Evolutionary conservation across 2,113 vertebrate species (phyloP).

Genomic region (Actenoides lindsayi): DNA sequence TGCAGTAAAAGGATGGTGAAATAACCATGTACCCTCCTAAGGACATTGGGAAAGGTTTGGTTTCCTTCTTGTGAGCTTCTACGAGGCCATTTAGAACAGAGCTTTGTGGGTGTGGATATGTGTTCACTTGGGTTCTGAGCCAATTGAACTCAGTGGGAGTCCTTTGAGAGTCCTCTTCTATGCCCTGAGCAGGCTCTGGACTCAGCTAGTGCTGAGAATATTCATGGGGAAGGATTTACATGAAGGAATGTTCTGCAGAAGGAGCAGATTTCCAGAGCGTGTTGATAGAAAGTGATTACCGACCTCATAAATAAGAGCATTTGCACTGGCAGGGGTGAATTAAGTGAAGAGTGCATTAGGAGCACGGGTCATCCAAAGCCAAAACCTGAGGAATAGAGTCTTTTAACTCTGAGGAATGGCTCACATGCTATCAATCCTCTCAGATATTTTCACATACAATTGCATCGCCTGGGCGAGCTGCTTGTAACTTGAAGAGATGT

Average conservation of each 20-base stretch:
- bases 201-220: background rate
- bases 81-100: background rate
- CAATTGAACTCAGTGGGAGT: constrained; percentile 17
- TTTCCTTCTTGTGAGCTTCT: background rate
- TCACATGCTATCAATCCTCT: background rate
- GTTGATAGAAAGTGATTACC: constrained; percentile 33
- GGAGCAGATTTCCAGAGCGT: constrained; percentile 1
- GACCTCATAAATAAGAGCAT: constrained; percentile 23
- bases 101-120: constrained; percentile 10
- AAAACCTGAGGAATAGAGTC: background rate
- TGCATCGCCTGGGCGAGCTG: background rate
- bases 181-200: background rate
- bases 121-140: background rate
- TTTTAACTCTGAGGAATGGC: background rate
- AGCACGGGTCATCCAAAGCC: background rate
- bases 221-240: background rate
- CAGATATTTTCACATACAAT: background rate
- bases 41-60: background rate
- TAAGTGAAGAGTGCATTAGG: constrained; percentile 48
- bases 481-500: background rate
- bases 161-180: constrained; percentile 34
- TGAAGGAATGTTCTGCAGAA: background rate
- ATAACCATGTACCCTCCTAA: background rate
- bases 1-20: background rate
- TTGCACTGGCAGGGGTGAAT: constrained; percentile 36